Conservation (phyloP, 2,888 invertebrate genomes). For the Pristionchus exspectatus region DNA sequence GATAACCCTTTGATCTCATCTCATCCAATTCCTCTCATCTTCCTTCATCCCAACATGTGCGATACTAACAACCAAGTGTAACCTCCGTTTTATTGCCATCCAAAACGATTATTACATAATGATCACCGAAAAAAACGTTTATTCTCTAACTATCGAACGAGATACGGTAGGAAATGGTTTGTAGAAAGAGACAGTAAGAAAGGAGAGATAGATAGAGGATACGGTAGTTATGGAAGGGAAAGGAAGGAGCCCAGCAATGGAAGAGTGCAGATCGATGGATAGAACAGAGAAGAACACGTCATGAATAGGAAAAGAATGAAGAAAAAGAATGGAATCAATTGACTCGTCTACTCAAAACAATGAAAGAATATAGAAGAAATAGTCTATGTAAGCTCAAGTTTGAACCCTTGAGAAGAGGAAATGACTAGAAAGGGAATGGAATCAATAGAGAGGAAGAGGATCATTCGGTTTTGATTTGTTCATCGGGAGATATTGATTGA, state of each 20-base stretch:
- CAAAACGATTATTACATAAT: constrained; percentile 44
- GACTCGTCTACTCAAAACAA: constrained; percentile 30
- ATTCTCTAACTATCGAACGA: constrained; percentile 32
- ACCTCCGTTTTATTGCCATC: constrained; percentile 44
- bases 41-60: constrained; percentile 43
- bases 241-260: constrained; percentile 40
- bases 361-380: constrained; percentile 35
- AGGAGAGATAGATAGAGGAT: neutral
- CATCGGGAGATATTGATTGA: constrained; percentile 26
- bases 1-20: constrained; percentile 48
- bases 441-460: neutral
- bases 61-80: constrained; percentile 45
- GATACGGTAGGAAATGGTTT: constrained; percentile 22
- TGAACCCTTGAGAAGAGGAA: constrained; percentile 33
- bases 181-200: constrained; percentile 19
- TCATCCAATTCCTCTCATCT: constrained; percentile 16
- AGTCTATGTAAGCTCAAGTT: constrained; percentile 48
- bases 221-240: constrained; percentile 41
- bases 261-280: constrained; percentile 39
- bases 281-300: constrained; percentile 46
- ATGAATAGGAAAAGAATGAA: constrained; percentile 36
- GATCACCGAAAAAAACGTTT: constrained; percentile 45
- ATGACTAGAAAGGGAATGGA: constrained; percentile 47
- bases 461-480: constrained; percentile 27
- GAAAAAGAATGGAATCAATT: constrained; percentile 5